Conservation (phyloP, 2,797 vertebrate species). For the Amazona finschi region DNA sequence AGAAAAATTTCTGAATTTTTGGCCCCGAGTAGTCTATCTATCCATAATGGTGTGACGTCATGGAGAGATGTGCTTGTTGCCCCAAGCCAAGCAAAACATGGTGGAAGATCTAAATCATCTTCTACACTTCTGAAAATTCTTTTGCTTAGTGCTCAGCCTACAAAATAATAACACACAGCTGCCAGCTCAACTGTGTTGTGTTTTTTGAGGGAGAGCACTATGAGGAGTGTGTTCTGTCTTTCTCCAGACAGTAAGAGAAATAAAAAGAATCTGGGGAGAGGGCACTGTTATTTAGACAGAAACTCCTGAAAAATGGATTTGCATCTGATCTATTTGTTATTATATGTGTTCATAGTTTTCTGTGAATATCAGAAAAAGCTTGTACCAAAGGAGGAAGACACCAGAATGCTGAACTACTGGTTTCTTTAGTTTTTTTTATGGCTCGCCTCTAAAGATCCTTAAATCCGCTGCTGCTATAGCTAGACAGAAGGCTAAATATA, state of each 20-base stretch:
- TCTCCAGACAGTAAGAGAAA: not conserved
- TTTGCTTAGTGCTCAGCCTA: not conserved
- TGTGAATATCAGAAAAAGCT: not conserved
- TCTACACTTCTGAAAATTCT: not conserved
- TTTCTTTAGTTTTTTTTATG: not conserved
- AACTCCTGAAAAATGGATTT: not conserved
- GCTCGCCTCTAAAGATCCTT: not conserved
- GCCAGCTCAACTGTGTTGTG: rapidly evolving
- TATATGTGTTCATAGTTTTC: not conserved
- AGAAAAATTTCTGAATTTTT: not conserved
- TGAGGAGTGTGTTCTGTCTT: rapidly evolving
- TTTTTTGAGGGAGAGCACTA: not conserved
- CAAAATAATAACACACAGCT: rapidly evolving
- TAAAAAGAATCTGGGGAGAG: not conserved
- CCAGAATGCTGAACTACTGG: not conserved
- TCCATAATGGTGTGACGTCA: rapidly evolving
- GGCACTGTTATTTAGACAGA: not conserved
- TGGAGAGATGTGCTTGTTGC: not conserved
- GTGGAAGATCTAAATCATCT: not conserved
- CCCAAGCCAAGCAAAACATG: not conserved
- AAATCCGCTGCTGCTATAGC: not conserved
- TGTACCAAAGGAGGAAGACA: not conserved
- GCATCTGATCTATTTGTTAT: not conserved
- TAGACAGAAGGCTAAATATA: not conserved
- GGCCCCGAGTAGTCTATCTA: not conserved